Percentiles rank a stretch among this genome's conserved stretches.
These are phyloP conservation scores for Steatornis caripensis DNA, from an alignment of 2,113 vertebrate genomes.

Conservation along the genomic window DNA sequence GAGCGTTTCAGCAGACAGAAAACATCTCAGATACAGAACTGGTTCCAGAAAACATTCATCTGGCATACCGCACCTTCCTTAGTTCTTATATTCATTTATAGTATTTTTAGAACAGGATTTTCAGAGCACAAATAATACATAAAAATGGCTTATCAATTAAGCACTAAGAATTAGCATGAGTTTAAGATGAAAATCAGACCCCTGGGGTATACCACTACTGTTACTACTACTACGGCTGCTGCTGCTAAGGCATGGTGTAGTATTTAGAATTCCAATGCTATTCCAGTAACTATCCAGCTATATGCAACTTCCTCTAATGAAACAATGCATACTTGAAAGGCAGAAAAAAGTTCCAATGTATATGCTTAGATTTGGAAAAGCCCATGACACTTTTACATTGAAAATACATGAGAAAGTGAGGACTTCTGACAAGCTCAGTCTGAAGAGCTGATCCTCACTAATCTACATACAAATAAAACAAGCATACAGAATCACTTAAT, in stretches of 20 bases:
- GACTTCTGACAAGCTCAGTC: not conserved
- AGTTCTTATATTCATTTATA: not conserved
- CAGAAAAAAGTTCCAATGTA: not conserved
- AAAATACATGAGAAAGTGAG: not conserved
- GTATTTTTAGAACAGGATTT: not conserved
- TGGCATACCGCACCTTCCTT: not conserved
- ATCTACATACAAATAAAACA: not conserved
- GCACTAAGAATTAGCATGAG: not conserved
- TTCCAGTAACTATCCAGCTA: not conserved
- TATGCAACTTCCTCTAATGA: not conserved
- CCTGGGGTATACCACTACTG: not conserved
- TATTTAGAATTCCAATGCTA: not conserved
- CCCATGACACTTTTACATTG: fast-evolving
- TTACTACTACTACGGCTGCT: not conserved
- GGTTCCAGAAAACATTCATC: not conserved
- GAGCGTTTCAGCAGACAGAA: not conserved
- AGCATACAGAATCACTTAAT: not conserved
- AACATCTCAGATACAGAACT: not conserved
- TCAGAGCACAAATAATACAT: not conserved
- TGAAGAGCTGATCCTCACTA: not conserved
- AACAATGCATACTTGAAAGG: not conserved
- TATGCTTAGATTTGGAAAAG: not conserved
- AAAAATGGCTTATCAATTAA: not conserved
- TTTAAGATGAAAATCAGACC: not conserved
- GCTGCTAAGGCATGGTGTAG: not conserved